Percentiles rank a stretch among this genome's conserved stretches.
These are phyloP conservation scores for Polyodon spathula DNA, from an alignment of 2,113 vertebrate species.

Conservation along the genomic window DNA sequence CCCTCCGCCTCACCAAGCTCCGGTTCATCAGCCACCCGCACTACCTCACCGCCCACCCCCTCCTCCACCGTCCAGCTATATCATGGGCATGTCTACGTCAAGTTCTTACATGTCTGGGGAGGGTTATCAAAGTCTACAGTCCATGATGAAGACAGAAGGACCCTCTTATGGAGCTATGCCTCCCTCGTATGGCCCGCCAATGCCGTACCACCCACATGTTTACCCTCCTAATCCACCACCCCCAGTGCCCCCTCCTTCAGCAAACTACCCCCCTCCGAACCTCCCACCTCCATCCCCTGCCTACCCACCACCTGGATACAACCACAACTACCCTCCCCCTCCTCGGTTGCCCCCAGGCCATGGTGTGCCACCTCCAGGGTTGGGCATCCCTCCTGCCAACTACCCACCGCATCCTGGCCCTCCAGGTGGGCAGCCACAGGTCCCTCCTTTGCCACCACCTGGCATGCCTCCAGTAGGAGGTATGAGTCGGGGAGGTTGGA, in stretches of 20 bases:
- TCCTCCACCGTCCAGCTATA: slow-evolving; percentile 76
- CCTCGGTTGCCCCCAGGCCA: slow-evolving; percentile 76
- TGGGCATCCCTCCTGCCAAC: slow-evolving; percentile 74
- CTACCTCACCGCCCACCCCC: slow-evolving; percentile 82
- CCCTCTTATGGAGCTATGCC: slow-evolving; percentile 78
- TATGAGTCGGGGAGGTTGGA: slow-evolving; percentile 80
- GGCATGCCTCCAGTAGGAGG: slow-evolving; percentile 79
- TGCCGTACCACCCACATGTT: slow-evolving; percentile 79
- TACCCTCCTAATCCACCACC: slow-evolving; percentile 62
- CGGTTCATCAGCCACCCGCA: slow-evolving; percentile 81
- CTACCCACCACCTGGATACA: slow-evolving; percentile 80
- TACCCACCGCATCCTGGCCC: slow-evolving; percentile 80
- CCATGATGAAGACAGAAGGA: slow-evolving; percentile 92
- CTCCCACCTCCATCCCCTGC: slow-evolving; percentile 71
- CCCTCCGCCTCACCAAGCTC: slow-evolving; percentile 74
- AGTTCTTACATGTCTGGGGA: slow-evolving; percentile 96
- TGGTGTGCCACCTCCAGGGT: slow-evolving; percentile 70
- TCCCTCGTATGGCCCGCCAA: slow-evolving; percentile 70
- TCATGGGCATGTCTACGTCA: slow-evolving; percentile 86
- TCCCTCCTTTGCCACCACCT: slow-evolving; percentile 74
- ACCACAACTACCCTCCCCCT: slow-evolving; percentile 69
- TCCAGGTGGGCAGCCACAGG: slow-evolving; percentile 81
- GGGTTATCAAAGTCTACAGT: slow-evolving; percentile 88
- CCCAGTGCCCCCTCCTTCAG: slow-evolving; percentile 50
- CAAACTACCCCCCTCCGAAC: slow-evolving; percentile 60